phyloP scores from a whole-genome alignment of 2,797 vertebrate genomes.

The Takifugu ocellatus region DNA sequence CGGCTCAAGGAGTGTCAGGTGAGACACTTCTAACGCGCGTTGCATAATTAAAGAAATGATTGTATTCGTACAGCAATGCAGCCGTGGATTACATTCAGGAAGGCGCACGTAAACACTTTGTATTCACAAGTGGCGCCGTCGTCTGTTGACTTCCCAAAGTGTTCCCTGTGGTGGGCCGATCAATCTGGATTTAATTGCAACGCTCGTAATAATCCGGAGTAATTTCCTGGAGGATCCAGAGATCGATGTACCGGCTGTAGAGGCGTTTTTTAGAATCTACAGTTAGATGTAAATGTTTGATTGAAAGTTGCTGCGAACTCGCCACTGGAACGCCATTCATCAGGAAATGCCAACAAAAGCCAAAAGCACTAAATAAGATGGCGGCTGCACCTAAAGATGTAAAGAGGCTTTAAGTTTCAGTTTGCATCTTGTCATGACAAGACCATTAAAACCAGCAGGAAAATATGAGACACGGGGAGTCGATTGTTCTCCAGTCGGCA shows the following conservation, averaged over 20 bases:
- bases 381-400: background rate
- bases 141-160: background rate
- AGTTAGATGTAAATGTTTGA: no score
- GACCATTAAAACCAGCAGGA: conserved; percentile 26
- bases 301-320: no score
- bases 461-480: conserved; percentile 26
- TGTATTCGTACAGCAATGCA: conserved; percentile 30
- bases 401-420: background rate
- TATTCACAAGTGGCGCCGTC: background rate
- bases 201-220: conserved; percentile 19
- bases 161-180: conserved; percentile 1
- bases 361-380: no score
- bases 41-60: conserved; percentile 48
- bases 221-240: conserved; percentile 15
- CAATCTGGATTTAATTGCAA: conserved; percentile 20
- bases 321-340: no score
- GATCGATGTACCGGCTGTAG: no score
- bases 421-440: conserved; percentile 14
- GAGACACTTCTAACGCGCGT: conserved; percentile 42
- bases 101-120: background rate
- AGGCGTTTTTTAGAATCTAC: no score
- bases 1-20: conserved; percentile 49
- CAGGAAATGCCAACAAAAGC: no score
- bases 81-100: conserved; percentile 27
- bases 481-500: conserved; percentile 44